These are phyloP conservation scores for Erpobdella octoculata DNA, from an alignment of 2,888 invertebrate species.

Conservation along the genomic window DNA sequence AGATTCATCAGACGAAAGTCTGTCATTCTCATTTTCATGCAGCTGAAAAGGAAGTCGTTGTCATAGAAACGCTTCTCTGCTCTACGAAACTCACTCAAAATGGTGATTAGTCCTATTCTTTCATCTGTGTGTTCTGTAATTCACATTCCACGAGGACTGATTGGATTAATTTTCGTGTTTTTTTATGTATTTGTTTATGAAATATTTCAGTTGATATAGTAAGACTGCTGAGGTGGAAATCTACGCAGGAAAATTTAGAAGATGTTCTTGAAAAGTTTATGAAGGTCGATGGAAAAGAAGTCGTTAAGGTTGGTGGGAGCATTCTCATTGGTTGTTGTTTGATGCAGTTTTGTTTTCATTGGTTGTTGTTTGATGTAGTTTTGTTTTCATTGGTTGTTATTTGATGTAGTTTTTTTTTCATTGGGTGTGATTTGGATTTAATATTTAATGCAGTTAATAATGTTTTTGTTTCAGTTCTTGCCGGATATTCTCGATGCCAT, in stretches of 20 bases:
- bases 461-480: constrained; percentile 59
- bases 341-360: not conserved
- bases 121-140: not conserved
- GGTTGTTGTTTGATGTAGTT: not conserved
- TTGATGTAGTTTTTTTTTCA: not conserved
- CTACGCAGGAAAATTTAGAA: constrained; percentile 75
- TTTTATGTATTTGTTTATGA: not conserved
- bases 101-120: constrained; percentile 44
- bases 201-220: constrained; percentile 67
- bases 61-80: constrained; percentile 73
- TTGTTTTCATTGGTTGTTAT: no score
- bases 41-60: constrained; percentile 75
- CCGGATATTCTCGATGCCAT: constrained; percentile 87
- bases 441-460: not conserved
- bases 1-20: constrained; percentile 42
- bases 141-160: constrained; percentile 32
- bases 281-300: constrained; percentile 74
- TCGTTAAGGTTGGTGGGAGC: constrained; percentile 75
- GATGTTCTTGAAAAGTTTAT: constrained; percentile 75
- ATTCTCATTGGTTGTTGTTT: not conserved
- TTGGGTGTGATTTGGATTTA: not conserved
- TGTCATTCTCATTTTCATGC: constrained; percentile 59
- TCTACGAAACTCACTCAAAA: constrained; percentile 96
- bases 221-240: constrained; percentile 82
- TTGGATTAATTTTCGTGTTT: not conserved